These are phyloP conservation scores for Penaeus japonicus DNA, from an alignment of 1,140 invertebrate genomes.

Conservation along the genomic window DNA sequence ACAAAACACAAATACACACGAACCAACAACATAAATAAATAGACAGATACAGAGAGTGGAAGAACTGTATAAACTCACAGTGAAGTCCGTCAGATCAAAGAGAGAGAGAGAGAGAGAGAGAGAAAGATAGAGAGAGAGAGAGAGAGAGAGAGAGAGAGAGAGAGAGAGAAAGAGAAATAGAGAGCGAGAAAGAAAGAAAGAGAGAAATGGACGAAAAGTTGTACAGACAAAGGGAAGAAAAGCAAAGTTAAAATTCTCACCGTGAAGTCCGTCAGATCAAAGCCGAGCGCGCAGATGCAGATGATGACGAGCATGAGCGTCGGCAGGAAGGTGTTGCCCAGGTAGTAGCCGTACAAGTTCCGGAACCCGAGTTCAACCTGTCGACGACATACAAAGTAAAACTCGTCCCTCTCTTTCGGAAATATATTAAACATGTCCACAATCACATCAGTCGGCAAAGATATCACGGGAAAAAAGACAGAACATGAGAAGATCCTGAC, in stretches of 20 bases:
- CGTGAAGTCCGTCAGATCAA: slow-evolving; percentile 42
- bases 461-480: neutral
- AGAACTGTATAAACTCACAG: too few relatives aligned
- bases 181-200: neutral
- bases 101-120: neutral
- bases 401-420: too few relatives aligned
- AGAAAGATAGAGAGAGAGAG: neutral
- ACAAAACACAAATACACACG: too few relatives aligned
- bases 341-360: slow-evolving; percentile 48
- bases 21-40: too few relatives aligned
- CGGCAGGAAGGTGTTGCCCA: slow-evolving; percentile 42
- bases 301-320: slow-evolving; percentile 40
- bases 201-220: neutral
- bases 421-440: too few relatives aligned
- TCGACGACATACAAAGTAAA: too few relatives aligned
- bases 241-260: neutral
- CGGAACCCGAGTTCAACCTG: slow-evolving; percentile 18
- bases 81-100: too few relatives aligned
- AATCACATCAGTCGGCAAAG: neutral
- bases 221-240: neutral
- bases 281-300: slow-evolving; percentile 28
- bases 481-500: neutral
- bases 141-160: neutral
- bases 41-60: too few relatives aligned
- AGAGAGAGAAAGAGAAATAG: neutral